Evolutionary conservation across 2,888 invertebrate species (phyloP).

Genomic region (Lissocephala sabroskyi): DNA sequence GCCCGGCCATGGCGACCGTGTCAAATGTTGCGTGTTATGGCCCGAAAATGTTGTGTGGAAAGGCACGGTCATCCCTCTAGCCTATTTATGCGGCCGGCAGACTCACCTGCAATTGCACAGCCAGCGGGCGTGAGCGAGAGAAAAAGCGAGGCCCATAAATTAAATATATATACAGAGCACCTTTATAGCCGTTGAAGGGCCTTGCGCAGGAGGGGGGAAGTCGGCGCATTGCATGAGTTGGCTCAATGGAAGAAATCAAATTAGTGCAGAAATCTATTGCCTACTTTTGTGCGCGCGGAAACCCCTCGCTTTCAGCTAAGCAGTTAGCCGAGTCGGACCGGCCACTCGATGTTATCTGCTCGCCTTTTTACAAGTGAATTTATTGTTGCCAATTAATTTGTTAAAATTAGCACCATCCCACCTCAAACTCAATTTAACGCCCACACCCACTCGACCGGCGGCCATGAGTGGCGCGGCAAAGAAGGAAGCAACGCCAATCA

Average conservation of each 20-base stretch:
- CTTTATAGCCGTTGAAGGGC: not conserved
- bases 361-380: constrained; percentile 61
- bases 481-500: constrained; percentile 31
- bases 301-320: too few relatives aligned
- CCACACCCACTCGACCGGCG: constrained; percentile 8
- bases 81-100: constrained; percentile 3
- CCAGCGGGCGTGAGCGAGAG: too few relatives aligned
- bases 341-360: constrained; percentile 47
- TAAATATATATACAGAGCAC: constrained; percentile 35
- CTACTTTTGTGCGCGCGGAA: not conserved
- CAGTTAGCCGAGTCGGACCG: too few relatives aligned
- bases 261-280: constrained; percentile 57
- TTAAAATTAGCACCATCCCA: constrained; percentile 23
- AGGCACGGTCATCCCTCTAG: constrained; percentile 24
- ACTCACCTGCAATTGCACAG: not conserved
- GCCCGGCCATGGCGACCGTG: constrained; percentile 32
- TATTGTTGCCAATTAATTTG: constrained; percentile 70
- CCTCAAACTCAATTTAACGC: too few relatives aligned
- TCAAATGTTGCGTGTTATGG: constrained; percentile 62
- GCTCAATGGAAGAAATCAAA: constrained; percentile 55
- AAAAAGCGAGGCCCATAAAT: constrained; percentile 44
- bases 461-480: not conserved
- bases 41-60: constrained; percentile 57
- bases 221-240: not conserved
- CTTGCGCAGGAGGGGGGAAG: not conserved